Conservation (phyloP, 1,140 invertebrate genomes). For the Hirudo medicinalis region DNA sequence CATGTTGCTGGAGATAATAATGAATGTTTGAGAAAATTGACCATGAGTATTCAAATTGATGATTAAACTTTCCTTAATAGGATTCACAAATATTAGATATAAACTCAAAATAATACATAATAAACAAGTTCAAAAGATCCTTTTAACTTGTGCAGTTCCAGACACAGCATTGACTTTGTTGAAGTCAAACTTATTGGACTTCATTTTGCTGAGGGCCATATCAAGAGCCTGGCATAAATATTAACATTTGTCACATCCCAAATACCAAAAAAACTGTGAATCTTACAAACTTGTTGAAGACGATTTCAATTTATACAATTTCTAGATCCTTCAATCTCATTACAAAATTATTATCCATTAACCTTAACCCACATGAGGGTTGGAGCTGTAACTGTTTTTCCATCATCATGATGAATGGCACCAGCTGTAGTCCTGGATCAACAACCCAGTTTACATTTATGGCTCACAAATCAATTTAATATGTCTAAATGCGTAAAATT, state of each 20-base stretch:
- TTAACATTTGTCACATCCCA: neutral
- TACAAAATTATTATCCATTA: neutral
- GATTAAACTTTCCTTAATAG: neutral
- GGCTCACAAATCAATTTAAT: conserved; percentile 17
- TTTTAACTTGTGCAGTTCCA: conserved; percentile 67
- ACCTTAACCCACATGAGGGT: conserved; percentile 81
- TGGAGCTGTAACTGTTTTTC: conserved; percentile 60
- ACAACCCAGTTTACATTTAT: conserved; percentile 11
- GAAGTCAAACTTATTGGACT: conserved; percentile 64
- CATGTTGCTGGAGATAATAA: conserved; percentile 65
- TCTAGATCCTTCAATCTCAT: neutral
- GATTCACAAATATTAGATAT: no score
- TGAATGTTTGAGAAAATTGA: neutral
- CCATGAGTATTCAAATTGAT: neutral
- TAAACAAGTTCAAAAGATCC: neutral
- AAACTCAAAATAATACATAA: neutral
- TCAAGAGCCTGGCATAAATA: conserved; percentile 55
- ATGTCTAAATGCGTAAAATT: neutral
- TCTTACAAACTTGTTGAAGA: neutral
- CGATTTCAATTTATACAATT: no score
- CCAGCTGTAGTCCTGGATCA: conserved; percentile 44
- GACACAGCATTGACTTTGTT: conserved; percentile 66
- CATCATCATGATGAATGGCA: conserved; percentile 49
- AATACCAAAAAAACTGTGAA: neutral
- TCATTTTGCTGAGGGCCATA: conserved; percentile 69